Conservation (phyloP, 2,888 invertebrate genomes). For the Drosophila mulleri region DNA sequence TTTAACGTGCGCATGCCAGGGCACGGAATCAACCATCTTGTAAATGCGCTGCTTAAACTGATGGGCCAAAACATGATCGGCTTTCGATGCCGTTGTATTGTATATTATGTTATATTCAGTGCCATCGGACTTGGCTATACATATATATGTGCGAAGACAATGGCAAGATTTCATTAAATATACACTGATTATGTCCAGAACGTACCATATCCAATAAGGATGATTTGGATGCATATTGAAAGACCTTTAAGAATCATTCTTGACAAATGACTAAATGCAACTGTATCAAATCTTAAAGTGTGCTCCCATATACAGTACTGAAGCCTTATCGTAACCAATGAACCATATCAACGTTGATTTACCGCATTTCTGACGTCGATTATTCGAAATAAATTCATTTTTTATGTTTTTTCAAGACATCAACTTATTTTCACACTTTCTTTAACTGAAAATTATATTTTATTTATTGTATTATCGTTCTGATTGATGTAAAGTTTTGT, state of each 20-base stretch:
- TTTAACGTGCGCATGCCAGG: neutral
- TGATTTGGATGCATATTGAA: neutral
- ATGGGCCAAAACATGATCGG: neutral
- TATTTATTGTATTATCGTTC: too few relatives aligned
- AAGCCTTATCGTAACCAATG: neutral
- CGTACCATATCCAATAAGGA: neutral
- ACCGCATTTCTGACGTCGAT: neutral
- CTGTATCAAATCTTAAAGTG: neutral
- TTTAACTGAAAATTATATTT: too few relatives aligned
- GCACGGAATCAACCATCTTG: neutral
- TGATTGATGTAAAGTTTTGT: too few relatives aligned
- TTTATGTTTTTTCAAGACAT: neutral
- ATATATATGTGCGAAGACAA: too few relatives aligned
- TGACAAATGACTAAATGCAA: neutral
- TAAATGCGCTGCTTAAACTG: neutral
- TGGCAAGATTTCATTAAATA: neutral
- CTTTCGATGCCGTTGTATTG: neutral
- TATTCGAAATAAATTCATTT: neutral
- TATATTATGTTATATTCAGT: neutral
- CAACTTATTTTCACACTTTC: too few relatives aligned
- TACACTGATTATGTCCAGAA: neutral
- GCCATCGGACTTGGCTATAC: neutral
- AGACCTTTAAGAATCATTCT: neutral
- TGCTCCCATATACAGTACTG: neutral
- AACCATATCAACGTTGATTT: neutral